phyloP scores from a whole-genome alignment of 2,113 vertebrate genomes.

The Halcyon malimbica region DNA sequence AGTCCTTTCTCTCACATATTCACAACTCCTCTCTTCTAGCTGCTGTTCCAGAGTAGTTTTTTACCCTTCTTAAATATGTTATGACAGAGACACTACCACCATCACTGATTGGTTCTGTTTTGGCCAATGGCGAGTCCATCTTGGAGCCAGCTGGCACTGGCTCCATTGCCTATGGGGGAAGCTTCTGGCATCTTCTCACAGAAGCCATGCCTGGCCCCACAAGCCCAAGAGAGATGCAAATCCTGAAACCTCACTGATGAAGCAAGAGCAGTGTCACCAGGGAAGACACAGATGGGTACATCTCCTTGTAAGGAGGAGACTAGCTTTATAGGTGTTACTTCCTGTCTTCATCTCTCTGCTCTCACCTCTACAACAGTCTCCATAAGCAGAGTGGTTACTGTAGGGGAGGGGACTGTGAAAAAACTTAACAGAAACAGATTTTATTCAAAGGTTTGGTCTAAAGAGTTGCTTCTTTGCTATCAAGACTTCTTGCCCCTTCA shows the following conservation, averaged over 20 bases:
- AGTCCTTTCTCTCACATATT: too few species aligned
- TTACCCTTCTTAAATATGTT: too few species aligned
- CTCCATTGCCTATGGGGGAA: too few species aligned
- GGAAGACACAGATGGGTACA: fast-evolving
- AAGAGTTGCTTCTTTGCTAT: neutral
- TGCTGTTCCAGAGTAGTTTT: too few species aligned
- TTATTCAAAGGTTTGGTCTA: neutral
- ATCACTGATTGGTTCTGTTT: too few species aligned
- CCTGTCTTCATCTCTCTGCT: neutral
- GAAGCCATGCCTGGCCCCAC: too few species aligned
- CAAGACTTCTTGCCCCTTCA: neutral
- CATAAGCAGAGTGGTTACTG: neutral
- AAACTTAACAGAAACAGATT: neutral
- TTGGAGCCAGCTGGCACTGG: too few species aligned
- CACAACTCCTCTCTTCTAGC: too few species aligned
- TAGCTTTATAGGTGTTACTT: neutral
- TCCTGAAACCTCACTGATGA: neutral
- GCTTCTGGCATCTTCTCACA: too few species aligned
- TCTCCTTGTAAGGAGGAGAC: neutral
- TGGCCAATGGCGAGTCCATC: too few species aligned
- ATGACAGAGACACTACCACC: too few species aligned
- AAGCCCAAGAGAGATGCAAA: too few species aligned
- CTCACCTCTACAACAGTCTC: neutral
- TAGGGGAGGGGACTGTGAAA: neutral
- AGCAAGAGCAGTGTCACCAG: fast-evolving